phyloP scores from a whole-genome alignment of 2,113 vertebrate genomes.

The Scartelaos histophorus region DNA sequence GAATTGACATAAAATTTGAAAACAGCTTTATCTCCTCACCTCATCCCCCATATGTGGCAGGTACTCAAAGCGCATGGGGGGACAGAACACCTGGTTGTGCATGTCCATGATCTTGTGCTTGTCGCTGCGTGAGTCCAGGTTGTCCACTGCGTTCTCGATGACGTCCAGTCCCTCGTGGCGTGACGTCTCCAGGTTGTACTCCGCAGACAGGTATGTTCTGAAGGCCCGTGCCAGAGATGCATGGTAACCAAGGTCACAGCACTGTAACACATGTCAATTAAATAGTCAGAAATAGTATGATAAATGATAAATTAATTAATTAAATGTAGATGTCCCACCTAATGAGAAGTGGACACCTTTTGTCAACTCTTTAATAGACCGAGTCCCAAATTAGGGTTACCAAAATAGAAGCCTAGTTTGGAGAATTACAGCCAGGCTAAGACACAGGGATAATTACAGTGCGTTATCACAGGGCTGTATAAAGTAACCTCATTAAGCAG shows the following conservation, averaged over 20 bases:
- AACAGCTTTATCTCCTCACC: conserved; percentile 70
- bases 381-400: conserved; percentile 48
- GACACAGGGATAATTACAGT: conserved; percentile 71
- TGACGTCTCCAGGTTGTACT: conserved; percentile 97
- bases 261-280: conserved; percentile 70
- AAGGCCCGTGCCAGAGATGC: conserved; percentile 93
- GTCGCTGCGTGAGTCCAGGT: conserved; percentile 94
- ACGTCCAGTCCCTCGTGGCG: conserved; percentile 95
- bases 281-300: neutral
- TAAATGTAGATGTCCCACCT: conserved; percentile 2
- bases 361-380: conserved; percentile 36
- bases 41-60: conserved; percentile 99
- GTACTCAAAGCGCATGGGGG: conserved; percentile 95
- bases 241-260: conserved; percentile 95
- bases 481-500: conserved; percentile 72
- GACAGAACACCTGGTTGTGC: conserved; percentile 99
- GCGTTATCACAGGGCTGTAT: conserved; percentile 57
- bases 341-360: conserved; percentile 9
- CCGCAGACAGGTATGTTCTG: conserved; percentile 93
- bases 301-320: neutral
- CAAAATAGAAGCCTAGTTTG: conserved; percentile 47
- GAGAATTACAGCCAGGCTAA: conserved; percentile 65
- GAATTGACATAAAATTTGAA: no score
- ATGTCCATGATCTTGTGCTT: conserved; percentile 99
- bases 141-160: conserved; percentile 94